Base-by-base conservation (phyloP, 2,888 invertebrate genomes). In the Hipparchia semele region DNA sequence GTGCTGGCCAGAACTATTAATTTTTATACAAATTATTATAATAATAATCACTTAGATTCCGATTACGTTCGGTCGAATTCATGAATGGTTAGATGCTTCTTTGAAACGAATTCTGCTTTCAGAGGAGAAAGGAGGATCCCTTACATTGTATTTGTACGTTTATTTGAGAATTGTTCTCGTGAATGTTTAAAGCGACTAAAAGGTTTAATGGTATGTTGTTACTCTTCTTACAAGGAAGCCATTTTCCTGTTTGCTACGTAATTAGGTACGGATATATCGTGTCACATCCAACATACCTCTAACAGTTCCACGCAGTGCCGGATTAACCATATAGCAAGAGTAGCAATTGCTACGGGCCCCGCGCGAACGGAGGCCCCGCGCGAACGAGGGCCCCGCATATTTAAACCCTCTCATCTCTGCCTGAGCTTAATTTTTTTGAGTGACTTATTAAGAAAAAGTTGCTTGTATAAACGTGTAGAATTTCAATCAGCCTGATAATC, bases 241-340 rank as follows among this genome's bases (percentile, higher is more conserved):
- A 75, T 77, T 78, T 78, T 78, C 78, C 78, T 78, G 76, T 79
- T 79, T 75, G 76, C 76, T 73, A 75, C 76, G 77, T 79, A 76
- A 79, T 80, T 66, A 66, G 54, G 7, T 66, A 12, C 12, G 39
- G 53, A 65, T 65, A 64, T 45, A n/a, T 64, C 64, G 46, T n/a
- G 53, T 65, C 65, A 65, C 33, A 65, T 53, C 12, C 53, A 33
- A 12, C 39, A 39, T 1, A 5, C 39, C 39, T 39, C 39, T 1
- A 39, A 39, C 39, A 39, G 39, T 39, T 39, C 5, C 39, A n/a
- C n/a, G n/a, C 45, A 46, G 4, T 46, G 45, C 6, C 45, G 45
- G 45, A 46, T 46, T 46, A 46, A 46, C 45, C 45, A 46, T 6
- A 6, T 46, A 46, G 45, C 45, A 46, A 46, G 45, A 46, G 45